These are phyloP conservation scores for Cosmia trapezina DNA, from an alignment of 2,888 invertebrate species.

Conservation along the genomic window DNA sequence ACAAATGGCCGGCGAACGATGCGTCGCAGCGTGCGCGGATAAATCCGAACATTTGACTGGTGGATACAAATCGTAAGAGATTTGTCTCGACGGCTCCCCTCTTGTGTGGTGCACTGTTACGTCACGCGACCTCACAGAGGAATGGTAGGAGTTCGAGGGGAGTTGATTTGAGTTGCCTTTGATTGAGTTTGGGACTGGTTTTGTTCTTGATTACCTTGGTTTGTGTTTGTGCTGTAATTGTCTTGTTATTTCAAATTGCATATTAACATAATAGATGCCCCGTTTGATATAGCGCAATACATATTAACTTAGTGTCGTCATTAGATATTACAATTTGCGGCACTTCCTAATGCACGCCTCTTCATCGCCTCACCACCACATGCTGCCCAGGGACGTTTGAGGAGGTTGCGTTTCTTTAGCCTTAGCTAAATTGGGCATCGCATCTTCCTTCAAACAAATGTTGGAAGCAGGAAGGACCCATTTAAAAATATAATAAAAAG, in stretches of 20 bases:
- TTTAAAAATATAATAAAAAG: too few species aligned
- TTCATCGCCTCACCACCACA: not conserved
- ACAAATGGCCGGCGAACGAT: conserved; percentile 34
- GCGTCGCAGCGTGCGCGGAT: conserved; percentile 45
- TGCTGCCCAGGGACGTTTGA: too few species aligned
- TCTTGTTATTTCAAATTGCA: not conserved
- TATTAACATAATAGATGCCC: not conserved
- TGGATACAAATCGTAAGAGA: conserved; percentile 59
- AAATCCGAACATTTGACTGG: conserved; percentile 57
- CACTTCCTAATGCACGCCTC: not conserved
- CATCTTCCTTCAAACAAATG: too few species aligned
- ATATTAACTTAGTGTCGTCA: not conserved
- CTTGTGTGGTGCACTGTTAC: conserved; percentile 49
- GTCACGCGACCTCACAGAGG: conserved; percentile 17
- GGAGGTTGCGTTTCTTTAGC: not conserved
- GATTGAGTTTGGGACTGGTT: conserved; percentile 18
- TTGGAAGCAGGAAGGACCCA: too few species aligned
- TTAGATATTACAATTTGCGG: not conserved
- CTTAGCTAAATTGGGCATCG: not conserved
- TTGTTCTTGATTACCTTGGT: not conserved
- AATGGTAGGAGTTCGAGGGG: not conserved
- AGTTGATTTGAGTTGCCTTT: conserved; percentile 23
- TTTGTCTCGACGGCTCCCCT: conserved; percentile 45
- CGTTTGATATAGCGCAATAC: not conserved
- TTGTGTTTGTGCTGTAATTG: not conserved